phyloP scores from a whole-genome alignment of 2,797 vertebrate species.

The Tangara arthus region DNA sequence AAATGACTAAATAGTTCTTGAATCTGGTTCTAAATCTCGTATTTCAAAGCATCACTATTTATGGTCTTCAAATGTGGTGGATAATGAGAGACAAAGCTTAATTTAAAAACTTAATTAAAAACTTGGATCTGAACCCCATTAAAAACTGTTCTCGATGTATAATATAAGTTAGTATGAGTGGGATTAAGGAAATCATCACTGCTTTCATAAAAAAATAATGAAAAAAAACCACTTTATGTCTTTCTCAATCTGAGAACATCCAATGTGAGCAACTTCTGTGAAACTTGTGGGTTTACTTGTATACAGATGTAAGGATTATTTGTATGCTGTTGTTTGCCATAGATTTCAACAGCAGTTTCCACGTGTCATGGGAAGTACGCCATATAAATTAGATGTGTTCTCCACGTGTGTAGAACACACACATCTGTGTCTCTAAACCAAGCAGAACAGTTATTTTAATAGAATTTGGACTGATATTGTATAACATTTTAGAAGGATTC shows the following conservation, averaged over 20 bases:
- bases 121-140: neutral
- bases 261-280: neutral
- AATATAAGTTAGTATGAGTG: neutral
- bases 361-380: neutral
- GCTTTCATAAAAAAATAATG: neutral
- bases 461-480: neutral
- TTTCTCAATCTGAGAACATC: neutral
- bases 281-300: neutral
- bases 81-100: neutral
- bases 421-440: neutral
- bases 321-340: neutral
- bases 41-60: neutral
- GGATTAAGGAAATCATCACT: neutral
- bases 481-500: neutral
- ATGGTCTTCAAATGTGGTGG: neutral
- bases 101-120: neutral
- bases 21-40: neutral
- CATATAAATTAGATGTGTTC: neutral
- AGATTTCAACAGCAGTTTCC: neutral
- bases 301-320: conserved; percentile 9
- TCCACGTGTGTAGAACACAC: neutral
- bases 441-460: neutral
- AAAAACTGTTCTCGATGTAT: neutral
- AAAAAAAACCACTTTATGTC: neutral
- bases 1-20: neutral